Base-by-base conservation (phyloP, 1,140 invertebrate species). In the Tetranychus cinnabarinus region DNA sequence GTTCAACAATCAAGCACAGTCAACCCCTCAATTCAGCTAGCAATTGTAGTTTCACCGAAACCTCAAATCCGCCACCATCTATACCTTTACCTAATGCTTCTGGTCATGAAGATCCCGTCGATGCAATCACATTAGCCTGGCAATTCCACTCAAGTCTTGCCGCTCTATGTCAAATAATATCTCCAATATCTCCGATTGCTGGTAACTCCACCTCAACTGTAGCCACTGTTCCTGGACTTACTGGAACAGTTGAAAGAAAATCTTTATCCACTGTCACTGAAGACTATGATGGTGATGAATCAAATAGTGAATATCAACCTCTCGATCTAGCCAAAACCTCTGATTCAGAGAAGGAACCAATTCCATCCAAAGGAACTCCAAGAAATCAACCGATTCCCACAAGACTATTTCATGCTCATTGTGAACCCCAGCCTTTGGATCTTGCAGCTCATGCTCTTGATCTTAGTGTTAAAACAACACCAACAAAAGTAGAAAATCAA, bases 361-460 rank as follows among this genome's bases (percentile, higher is more conserved):
- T 10, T 55, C 33, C 12, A 23, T 55, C 33, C n/a, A 10, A 23
- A 5, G 33, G 3, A 2, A 10, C n/a, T 55, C n/a, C 23, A 23
- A 55, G 52, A 55, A 57, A 39, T 36, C 37, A 35, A 57, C 15
- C 5, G 31, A 8, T 36, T 36, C 15, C 13, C 34, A 39, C 2
- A 57, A 47, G 42, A 33, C 8, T 6, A 12, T 34, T 15, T 13
- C 23, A 23, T 23, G 23, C 23, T 23, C 23, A 15, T 37, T 10
- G 23, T 13, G 59, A 72, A 62, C 70, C 83, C 58, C 75, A 77
- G 10, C 83, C 84, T 0, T 73, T 88, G 59, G 85, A 88, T 73
- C 72, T 87, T 3, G 80, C 79, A 39, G 83, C 83, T 73, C 82
- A 86, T 71, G 85, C 85, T 2, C 71, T 91, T n/a, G 88, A 91